Conservation (phyloP, 2,113 vertebrate species). For the Phyllostomus discolor region DNA sequence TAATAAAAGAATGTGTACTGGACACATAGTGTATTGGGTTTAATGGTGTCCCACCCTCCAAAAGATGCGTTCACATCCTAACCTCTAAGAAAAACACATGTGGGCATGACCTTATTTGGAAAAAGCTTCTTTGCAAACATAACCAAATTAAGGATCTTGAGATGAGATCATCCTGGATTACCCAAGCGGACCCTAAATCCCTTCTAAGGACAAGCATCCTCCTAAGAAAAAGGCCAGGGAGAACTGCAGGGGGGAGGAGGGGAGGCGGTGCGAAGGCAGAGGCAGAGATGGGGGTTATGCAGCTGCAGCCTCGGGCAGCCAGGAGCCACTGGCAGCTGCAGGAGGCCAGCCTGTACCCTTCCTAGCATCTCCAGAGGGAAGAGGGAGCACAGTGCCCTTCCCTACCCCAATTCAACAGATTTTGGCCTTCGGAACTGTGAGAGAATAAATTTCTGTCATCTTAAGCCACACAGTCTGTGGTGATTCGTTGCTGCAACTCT, state of each 20-base stretch:
- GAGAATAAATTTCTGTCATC: too few species aligned
- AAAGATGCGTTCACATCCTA: neutral
- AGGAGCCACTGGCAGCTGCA: neutral
- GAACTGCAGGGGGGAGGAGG: neutral
- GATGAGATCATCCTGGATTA: neutral
- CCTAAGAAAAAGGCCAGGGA: neutral
- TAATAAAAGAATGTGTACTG: neutral
- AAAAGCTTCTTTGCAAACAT: neutral
- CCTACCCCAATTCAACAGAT: too few species aligned
- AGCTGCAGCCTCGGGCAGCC: rapidly evolving
- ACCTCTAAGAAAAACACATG: neutral
- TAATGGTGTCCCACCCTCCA: neutral
- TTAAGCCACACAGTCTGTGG: neutral
- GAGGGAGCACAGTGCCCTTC: neutral
- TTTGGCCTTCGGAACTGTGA: neutral
- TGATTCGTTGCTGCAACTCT: neutral
- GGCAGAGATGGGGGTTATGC: neutral
- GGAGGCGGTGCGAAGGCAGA: neutral
- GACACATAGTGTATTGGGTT: neutral
- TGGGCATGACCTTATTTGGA: neutral
- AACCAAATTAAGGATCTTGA: neutral
- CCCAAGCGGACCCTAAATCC: neutral
- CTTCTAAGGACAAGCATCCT: neutral
- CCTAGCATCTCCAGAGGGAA: neutral
- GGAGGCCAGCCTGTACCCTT: neutral